A percentile compares a stretch with the other conserved stretches of the same genome.
Evolutionary conservation across 2,888 invertebrate species (phyloP).

Genomic region (Xanthia togata): DNA sequence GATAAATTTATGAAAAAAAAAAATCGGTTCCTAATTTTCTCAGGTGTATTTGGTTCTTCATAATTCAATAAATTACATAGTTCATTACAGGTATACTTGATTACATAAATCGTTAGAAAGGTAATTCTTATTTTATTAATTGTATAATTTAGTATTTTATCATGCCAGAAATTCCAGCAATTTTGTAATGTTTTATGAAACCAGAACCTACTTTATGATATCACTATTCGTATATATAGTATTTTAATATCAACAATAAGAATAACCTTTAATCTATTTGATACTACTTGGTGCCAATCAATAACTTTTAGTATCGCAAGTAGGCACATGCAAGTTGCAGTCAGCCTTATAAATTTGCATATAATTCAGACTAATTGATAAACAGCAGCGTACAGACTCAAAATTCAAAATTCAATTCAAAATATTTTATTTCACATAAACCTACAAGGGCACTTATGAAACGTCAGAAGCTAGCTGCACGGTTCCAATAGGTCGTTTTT

Average conservation of each 20-base stretch:
- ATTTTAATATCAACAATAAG: too few species aligned
- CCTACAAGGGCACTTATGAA: too few species aligned
- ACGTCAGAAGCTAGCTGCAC: too few species aligned
- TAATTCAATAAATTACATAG: background rate
- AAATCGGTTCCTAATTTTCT: too few species aligned
- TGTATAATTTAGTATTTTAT: background rate
- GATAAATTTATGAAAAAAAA: too few species aligned
- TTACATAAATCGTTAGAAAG: background rate
- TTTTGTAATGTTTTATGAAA: background rate
- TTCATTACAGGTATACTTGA: background rate
- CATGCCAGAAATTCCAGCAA: too few species aligned
- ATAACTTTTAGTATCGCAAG: background rate
- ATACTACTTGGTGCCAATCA: conserved; percentile 4
- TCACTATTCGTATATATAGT: background rate
- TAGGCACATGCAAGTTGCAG: too few species aligned
- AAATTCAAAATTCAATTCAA: too few species aligned
- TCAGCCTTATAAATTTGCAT: background rate
- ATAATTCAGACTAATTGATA: background rate
- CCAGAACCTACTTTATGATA: background rate
- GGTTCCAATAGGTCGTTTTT: too few species aligned
- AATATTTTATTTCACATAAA: too few species aligned
- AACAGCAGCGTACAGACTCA: too few species aligned
- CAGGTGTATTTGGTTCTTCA: background rate
- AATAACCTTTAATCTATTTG: background rate
- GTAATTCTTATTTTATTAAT: background rate